phyloP scores from a whole-genome alignment of 1,140 invertebrate species.

The Aleiodes sp. region DNA sequence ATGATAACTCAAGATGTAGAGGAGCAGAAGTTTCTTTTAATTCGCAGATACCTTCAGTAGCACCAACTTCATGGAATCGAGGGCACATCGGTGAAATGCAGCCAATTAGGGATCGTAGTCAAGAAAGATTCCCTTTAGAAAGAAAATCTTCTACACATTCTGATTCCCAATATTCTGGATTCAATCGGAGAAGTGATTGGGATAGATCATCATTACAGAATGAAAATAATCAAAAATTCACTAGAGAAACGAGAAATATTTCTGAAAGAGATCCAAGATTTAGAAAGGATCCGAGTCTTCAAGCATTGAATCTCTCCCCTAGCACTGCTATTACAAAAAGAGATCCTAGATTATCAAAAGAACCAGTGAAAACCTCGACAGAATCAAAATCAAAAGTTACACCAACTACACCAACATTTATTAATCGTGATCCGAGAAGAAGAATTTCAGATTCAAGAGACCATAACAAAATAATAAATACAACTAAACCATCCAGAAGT shows the following conservation, averaged over 20 bases:
- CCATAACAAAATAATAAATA: constrained; percentile 14
- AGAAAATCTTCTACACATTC: neutral
- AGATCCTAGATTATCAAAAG: constrained; percentile 28
- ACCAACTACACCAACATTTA: neutral
- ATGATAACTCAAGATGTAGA: neutral
- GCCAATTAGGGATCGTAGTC: neutral
- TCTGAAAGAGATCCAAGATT: constrained; percentile 29
- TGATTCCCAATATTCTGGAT: neutral
- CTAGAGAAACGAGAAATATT: constrained; percentile 29
- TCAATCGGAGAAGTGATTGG: constrained; percentile 13
- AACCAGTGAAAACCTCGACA: neutral
- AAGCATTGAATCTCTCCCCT: neutral
- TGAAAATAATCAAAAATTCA: constrained; percentile 26
- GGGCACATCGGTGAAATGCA: neutral
- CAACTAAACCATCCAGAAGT: constrained; percentile 28
- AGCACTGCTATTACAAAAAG: constrained; percentile 15
- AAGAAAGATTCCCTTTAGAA: constrained; percentile 12
- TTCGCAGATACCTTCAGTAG: neutral
- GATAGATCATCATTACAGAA: constrained; percentile 7
- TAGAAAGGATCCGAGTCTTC: neutral
- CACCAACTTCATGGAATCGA: neutral
- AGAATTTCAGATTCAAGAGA: constrained; percentile 25
- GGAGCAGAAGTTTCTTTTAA: constrained; percentile 3
- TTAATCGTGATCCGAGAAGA: constrained; percentile 29
- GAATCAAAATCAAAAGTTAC: constrained; percentile 18